Base-by-base conservation (phyloP, 2,888 invertebrate genomes). In the Gandaritis pyraliata region DNA sequence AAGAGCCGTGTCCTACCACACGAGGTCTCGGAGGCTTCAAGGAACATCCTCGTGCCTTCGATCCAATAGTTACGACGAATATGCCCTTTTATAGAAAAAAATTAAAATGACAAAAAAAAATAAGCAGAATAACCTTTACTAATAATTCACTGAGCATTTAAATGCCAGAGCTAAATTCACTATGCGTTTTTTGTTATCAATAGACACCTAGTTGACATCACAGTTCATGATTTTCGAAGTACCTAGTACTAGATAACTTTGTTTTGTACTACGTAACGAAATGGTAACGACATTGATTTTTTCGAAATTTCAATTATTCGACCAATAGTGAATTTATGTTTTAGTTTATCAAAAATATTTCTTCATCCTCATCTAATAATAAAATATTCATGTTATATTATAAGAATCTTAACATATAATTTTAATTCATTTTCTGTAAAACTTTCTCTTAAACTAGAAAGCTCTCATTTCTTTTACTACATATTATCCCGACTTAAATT, bases 391-490 rank as follows among this genome's bases (percentile, higher is more conserved):
- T 50, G 48, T 49, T 47, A 52, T 52, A 58, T 16, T 64, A 45
- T 58, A 47, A 56, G 55, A 41, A 15, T 18, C 50, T 55, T n/a
- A 23, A 50, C 16, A 50, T 30, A 72, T 77, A 74, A 68, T 63
- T 65, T 68, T 70, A 70, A 74, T 80, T 81, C 81, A 76, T 82
- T 80, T 75, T 71, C 81, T 80, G 75, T 74, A 69, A 70, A 69
- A 54, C 38, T 49, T 16, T 39, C 36, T 15, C 43, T 12, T 48
- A 1, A 8, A 36, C 13, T n/a, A 2, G 2, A 39, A 13, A 39
- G 13, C 39, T 13, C 13, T 15, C 33, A 7, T 33, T 2, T 6
- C 23, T n/a, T n/a, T n/a, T n/a, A n/a, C n/a, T n/a, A n/a, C n/a
- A n/a, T n/a, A n/a, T n/a, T 5, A 23, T 23, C 23, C 23, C 6